Percentiles rank a stretch among this genome's conserved stretches.
phyloP scores from a whole-genome alignment of 2,888 invertebrate genomes.

The Teleogryllus oceanicus region DNA sequence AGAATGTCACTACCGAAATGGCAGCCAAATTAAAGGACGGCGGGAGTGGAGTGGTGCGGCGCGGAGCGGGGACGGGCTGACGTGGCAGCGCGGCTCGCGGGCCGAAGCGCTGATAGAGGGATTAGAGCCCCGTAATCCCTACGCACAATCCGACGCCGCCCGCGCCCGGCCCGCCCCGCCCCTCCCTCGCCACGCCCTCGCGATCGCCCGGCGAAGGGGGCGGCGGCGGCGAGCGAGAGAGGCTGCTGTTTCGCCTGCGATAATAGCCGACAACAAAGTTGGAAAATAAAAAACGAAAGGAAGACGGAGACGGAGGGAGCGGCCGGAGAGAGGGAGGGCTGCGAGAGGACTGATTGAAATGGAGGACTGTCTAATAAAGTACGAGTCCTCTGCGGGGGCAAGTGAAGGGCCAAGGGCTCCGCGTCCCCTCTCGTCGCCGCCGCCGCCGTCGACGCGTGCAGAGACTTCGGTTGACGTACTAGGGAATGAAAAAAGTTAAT shows the following conservation, averaged over 20 bases:
- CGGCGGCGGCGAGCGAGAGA: not conserved
- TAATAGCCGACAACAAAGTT: constrained; percentile 9
- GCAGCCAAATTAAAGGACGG: not conserved
- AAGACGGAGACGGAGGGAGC: not conserved
- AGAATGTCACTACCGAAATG: not conserved
- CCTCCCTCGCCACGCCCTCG: constrained; percentile 1
- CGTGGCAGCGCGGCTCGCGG: not conserved
- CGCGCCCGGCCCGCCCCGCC: not conserved
- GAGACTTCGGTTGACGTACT: not conserved
- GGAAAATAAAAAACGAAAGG: constrained; percentile 6
- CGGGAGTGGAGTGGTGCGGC: not conserved
- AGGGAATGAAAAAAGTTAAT: constrained; percentile 9
- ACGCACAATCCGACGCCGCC: constrained; percentile 23
- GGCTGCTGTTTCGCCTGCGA: constrained; percentile 10
- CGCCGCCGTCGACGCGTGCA: not conserved
- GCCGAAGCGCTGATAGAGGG: constrained; percentile 28
- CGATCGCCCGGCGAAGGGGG: not conserved
- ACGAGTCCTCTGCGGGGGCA: not conserved
- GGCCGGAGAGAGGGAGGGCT: not conserved
- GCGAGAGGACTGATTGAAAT: constrained; percentile 7
- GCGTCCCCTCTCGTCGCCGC: not conserved
- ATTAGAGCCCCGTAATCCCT: constrained; percentile 31
- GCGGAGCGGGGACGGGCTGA: not conserved
- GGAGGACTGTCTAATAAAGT: constrained; percentile 18
- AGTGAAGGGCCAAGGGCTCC: not conserved